Percentiles rank a stretch among this genome's conserved stretches.
phyloP scores from a whole-genome alignment of 2,888 invertebrate species.

The Pseudoips prasinana region DNA sequence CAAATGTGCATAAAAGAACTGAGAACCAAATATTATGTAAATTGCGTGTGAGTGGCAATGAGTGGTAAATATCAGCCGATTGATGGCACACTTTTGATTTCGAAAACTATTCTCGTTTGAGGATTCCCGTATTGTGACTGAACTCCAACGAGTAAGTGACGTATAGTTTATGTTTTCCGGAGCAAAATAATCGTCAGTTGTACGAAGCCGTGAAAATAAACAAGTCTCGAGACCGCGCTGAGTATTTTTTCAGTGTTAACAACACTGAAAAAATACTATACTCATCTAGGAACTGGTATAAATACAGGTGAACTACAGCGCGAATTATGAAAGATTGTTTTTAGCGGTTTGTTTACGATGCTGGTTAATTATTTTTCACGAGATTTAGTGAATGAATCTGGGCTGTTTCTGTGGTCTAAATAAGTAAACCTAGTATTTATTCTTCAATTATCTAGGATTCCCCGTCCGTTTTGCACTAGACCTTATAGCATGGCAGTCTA shows the following conservation, averaged over 20 bases:
- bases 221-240: constrained; percentile 39
- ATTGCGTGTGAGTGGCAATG: too few relatives aligned
- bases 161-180: constrained; percentile 50
- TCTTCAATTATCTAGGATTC: too few relatives aligned
- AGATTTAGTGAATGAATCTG: too few relatives aligned
- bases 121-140: constrained; percentile 61
- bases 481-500: too few relatives aligned
- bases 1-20: too few relatives aligned
- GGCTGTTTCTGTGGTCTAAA: too few relatives aligned
- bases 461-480: too few relatives aligned
- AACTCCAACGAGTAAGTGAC: constrained; percentile 46
- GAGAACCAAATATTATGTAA: too few relatives aligned
- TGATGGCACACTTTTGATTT: constrained; percentile 17
- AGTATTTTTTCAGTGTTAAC: constrained; percentile 28
- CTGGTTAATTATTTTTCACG: constrained; percentile 1
- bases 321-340: too few relatives aligned
- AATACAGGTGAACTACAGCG: constrained; percentile 3
- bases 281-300: not conserved
- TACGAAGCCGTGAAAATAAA: constrained; percentile 58
- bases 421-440: too few relatives aligned
- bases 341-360: too few relatives aligned
- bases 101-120: constrained; percentile 45
- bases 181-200: constrained; percentile 53
- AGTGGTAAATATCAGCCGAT: not conserved
- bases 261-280: not conserved